Base-by-base conservation (phyloP, 1,140 invertebrate species). In the Orchesella cincta region DNA sequence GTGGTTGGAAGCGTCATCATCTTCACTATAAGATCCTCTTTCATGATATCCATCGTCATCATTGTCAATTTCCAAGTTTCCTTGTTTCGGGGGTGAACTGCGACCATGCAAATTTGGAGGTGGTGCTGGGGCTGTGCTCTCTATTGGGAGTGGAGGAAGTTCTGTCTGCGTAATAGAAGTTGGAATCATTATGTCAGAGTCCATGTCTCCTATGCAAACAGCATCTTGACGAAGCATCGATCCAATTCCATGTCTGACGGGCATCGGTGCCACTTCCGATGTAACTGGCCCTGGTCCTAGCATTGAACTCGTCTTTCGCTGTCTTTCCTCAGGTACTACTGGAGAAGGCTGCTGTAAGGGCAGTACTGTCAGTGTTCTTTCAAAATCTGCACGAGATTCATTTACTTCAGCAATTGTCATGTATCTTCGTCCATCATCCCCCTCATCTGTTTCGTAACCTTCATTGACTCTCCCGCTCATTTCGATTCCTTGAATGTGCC, bases 351-450 rank as follows among this genome's bases (percentile, higher is more conserved):
- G 23, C 2, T 3, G 28, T 73, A 31, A 46, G 5, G 71, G 35
- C 18, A 8, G 8, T 39, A 51, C 28, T 73, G 67, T 33, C 54
- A 73, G 28, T 23, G 18, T 54, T 29, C 29, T 74, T 29, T 74
- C 73, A 2, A 73, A 71, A 5, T 67, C 78, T 36, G 73, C 78
- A 71, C 76, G 75, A 36, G 77, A 75, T 34, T 79, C 79, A 34
- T 51, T 75, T 57, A 77, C 82, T 74, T 76, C 81, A 14, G 33
- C 77, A 73, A 79, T 83, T 73, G 75, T 83, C 82, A 75, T 82
- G 77, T 75, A 80, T 23, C 67, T 70, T n/a, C 73, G 33, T 1
- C 57, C 73, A 36, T 73, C 73, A 54, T 64, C 76, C 29, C 71
- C 79, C 29, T 78, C 71, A 23, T 71, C 35, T 28, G 75, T 77